Evolutionary conservation across 2,113 vertebrate species (phyloP).

Genomic region (Struthio camelus): DNA sequence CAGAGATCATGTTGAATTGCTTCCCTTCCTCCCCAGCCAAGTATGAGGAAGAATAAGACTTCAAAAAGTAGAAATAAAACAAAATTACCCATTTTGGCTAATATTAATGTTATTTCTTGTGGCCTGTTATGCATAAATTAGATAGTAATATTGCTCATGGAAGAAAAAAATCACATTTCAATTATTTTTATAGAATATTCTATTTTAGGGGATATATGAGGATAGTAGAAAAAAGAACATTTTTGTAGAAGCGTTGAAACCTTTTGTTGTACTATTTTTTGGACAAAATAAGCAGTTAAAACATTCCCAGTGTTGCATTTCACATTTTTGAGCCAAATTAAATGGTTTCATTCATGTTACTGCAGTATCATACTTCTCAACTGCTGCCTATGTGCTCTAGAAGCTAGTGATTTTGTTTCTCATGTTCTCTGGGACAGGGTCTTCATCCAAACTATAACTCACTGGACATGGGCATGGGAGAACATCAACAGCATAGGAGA

Average conservation of each 20-base stretch:
- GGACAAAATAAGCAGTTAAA: not conserved
- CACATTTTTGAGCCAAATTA: not conserved
- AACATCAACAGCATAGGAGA: not conserved
- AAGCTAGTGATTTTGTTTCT: not conserved
- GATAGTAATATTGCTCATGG: too few relatives aligned
- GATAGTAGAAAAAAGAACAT: rapidly evolving
- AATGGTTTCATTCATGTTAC: rapidly evolving
- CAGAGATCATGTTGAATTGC: not conserved
- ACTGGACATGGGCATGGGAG: not conserved
- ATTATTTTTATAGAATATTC: too few relatives aligned
- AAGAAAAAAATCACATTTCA: too few relatives aligned
- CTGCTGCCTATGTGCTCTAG: not conserved
- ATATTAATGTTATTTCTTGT: not conserved
- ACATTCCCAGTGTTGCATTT: not conserved
- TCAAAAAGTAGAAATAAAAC: not conserved
- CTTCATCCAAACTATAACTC: not conserved
- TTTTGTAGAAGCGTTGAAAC: not conserved
- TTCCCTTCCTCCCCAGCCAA: not conserved
- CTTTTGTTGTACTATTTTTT: not conserved
- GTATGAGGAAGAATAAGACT: not conserved
- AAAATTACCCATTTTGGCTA: not conserved
- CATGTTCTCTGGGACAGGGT: too few relatives aligned
- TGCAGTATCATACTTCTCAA: not conserved
- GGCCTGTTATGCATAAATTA: not conserved
- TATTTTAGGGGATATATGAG: too few relatives aligned